Base-by-base conservation (phyloP, 2,888 invertebrate genomes). In the Geotrupes spiniger region DNA sequence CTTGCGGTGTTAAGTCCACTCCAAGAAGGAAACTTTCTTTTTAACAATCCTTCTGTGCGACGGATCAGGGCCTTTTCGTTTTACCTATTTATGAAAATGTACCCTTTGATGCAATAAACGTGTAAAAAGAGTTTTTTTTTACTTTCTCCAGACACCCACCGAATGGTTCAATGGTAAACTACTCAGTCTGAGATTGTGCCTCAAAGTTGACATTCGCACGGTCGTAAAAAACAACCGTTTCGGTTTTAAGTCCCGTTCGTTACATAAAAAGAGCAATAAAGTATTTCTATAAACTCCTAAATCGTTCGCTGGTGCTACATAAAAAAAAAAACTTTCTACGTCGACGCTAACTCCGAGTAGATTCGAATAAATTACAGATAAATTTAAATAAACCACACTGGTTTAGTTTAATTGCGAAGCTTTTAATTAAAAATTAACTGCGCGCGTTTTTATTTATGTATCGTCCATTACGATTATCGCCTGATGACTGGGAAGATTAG, bases 401-500 rank as follows among this genome's bases (percentile, higher is more conserved):
- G n/a, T n/a, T n/a, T n/a, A n/a, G 21, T 21, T 21, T 21, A 4
- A 21, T 21, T 21, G 6, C 6, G 21, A 21, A 21, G 6, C 6
- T 4, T 21, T 6, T 4, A 21, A 21, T 21, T 6, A 21, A 21
- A 21, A 21, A 21, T n/a, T n/a, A n/a, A n/a, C n/a, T n/a, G n/a
- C n/a, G n/a, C n/a, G n/a, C n/a, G n/a, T n/a, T n/a, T n/a, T n/a
- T n/a, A n/a, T n/a, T n/a, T n/a, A n/a, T n/a, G n/a, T n/a, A n/a
- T n/a, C n/a, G n/a, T n/a, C n/a, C n/a, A n/a, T n/a, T 21, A 21
- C 6, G 21, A 6, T 21, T 21, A 4, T 4, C 64, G 63, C 63
- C 61, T 62, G 66, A 64, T 65, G 66, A 63, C 66, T 63, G 63
- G 63, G 64, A 66, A 68, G 66, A 68, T 68, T 66, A 68, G 66